Conservation (phyloP, 2,113 vertebrate genomes). For the Bubo blakistoni region DNA sequence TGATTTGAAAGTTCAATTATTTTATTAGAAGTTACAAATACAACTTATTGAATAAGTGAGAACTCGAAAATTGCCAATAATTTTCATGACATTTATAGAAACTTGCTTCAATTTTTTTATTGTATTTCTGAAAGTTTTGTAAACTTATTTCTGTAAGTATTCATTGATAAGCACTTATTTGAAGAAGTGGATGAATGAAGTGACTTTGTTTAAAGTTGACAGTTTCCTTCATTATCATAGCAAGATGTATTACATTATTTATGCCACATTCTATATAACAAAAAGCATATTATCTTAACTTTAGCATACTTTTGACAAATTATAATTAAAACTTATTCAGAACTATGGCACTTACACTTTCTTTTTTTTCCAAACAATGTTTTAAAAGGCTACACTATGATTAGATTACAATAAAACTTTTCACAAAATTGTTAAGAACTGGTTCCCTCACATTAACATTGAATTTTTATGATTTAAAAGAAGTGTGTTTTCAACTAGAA, state of each 20-base stretch:
- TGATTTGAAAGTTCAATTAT: not conserved
- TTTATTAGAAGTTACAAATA: not conserved
- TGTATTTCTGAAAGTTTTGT: not conserved
- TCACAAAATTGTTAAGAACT: not conserved
- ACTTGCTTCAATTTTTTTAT: not conserved
- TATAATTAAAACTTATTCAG: not conserved
- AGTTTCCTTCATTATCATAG: not conserved
- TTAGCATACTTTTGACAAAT: not conserved
- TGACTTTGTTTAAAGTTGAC: not conserved
- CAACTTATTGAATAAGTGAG: not conserved
- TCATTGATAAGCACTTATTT: not conserved
- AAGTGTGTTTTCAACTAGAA: not conserved
- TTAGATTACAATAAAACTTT: not conserved
- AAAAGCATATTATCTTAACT: not conserved
- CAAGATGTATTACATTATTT: not conserved
- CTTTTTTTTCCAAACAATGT: not conserved
- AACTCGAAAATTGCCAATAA: not conserved
- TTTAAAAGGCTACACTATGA: not conserved
- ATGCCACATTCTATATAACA: not conserved
- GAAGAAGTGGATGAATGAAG: not conserved
- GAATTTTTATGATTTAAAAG: not conserved
- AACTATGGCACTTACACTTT: not conserved
- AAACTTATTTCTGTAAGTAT: not conserved
- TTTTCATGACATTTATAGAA: not conserved
- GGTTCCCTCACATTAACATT: not conserved